Evolutionary conservation across 2,113 vertebrate genomes (phyloP).

Genomic region (Ameiurus melas): DNA sequence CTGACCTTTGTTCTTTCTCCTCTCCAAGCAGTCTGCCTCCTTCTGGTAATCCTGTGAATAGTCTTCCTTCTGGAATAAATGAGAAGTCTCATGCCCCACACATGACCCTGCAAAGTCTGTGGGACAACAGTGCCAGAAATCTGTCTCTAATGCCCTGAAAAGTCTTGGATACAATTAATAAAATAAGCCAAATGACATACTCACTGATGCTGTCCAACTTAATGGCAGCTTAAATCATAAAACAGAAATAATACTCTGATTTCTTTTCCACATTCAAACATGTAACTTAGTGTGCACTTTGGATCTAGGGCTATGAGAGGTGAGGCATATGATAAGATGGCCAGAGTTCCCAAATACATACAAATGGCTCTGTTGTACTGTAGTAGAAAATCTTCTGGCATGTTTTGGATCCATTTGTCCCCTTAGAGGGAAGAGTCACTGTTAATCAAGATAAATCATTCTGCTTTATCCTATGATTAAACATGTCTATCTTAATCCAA

Average conservation of each 20-base stretch:
- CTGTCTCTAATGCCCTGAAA: neutral
- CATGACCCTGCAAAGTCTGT: constrained; percentile 9
- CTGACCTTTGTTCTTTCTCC: neutral
- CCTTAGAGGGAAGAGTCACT: neutral
- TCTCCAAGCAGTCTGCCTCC: constrained; percentile 1
- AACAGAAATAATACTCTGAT: neutral
- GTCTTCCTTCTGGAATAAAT: neutral
- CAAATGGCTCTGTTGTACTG: neutral
- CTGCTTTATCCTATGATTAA: neutral
- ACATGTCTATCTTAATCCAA: neutral
- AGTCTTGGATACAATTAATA: neutral
- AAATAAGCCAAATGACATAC: neutral
- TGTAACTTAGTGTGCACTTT: neutral
- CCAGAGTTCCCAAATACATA: neutral
- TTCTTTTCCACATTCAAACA: neutral
- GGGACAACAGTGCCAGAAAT: neutral
- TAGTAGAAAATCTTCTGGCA: neutral
- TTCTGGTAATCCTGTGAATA: constrained; percentile 18
- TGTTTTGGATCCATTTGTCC: neutral
- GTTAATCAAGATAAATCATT: neutral
- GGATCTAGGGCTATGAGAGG: neutral
- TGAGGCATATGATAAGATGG: neutral
- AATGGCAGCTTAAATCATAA: neutral
- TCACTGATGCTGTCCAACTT: neutral
- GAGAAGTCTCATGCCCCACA: neutral